These are phyloP conservation scores for Gandaritis pyraliata DNA, from an alignment of 2,888 invertebrate genomes.

Conservation along the genomic window DNA sequence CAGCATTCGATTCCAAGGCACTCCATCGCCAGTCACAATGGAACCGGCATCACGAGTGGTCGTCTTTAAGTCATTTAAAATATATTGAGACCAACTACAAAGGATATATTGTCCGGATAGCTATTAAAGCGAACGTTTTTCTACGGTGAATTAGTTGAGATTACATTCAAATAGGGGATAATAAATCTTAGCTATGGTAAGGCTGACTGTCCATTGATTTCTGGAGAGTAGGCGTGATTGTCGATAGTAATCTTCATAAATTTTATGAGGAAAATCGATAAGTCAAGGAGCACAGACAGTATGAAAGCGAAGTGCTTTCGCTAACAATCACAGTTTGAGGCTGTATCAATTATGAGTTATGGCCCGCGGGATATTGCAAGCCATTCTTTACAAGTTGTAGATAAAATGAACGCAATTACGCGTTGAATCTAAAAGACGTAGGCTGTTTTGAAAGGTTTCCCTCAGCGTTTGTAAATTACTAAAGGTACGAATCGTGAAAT, in stretches of 20 bases:
- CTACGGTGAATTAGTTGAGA: slow-evolving; percentile 81
- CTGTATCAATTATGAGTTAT: slow-evolving; percentile 34
- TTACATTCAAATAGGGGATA: slow-evolving; percentile 77
- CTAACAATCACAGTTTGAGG: slow-evolving; percentile 56
- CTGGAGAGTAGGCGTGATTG: slow-evolving; percentile 68
- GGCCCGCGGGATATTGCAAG: slow-evolving; percentile 15
- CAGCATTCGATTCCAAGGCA: slow-evolving; percentile 51
- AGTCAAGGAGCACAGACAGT: slow-evolving; percentile 54
- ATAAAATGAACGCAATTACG: slow-evolving; percentile 32
- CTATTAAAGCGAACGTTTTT: slow-evolving; percentile 76
- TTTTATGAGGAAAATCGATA: slow-evolving; percentile 66
- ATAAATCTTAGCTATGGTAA: slow-evolving; percentile 73
- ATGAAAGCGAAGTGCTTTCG: slow-evolving; percentile 57
- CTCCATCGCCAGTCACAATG: slow-evolving; percentile 74
- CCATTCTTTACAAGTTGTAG: slow-evolving; percentile 18
- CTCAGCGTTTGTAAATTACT: slow-evolving; percentile 8
- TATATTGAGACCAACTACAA: slow-evolving; percentile 79
- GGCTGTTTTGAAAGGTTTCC: slow-evolving; percentile 2
- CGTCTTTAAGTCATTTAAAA: slow-evolving; percentile 79
- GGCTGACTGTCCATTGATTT: slow-evolving; percentile 72
- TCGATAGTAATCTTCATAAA: slow-evolving; percentile 78
- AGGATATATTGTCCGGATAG: slow-evolving; percentile 73
- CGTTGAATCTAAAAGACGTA: slow-evolving; percentile 14
- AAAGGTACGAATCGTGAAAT: neutral
- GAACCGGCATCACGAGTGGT: slow-evolving; percentile 64